A percentile compares a stretch with the other conserved stretches of the same genome.
Evolutionary conservation across 2,797 vertebrate genomes (phyloP).

Genomic region (Hirundo rustica): DNA sequence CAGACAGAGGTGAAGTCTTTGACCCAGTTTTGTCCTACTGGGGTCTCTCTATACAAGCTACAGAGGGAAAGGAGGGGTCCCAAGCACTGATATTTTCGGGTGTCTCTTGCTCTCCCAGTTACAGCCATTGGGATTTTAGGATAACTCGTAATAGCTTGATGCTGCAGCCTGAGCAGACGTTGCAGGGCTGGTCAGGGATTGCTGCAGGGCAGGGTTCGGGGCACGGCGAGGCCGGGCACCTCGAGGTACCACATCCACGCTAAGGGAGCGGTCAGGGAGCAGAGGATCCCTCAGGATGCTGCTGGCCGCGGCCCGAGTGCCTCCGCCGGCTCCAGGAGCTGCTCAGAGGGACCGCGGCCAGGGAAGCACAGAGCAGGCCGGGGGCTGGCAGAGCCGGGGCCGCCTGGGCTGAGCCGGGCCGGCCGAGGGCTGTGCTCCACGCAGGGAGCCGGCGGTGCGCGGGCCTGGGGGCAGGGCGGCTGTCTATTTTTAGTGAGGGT

Average conservation of each 20-base stretch:
- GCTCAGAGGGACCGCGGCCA: background rate
- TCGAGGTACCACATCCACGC: background rate
- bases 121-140: background rate
- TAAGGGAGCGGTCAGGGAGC: background rate
- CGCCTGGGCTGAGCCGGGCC: background rate
- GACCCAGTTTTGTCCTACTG: background rate
- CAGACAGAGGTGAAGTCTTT: constrained; percentile 30
- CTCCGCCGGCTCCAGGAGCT: constrained; percentile 19
- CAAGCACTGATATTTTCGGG: background rate
- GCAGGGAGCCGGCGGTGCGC: constrained; percentile 70
- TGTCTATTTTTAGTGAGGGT: constrained; percentile 82
- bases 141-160: accelerated
- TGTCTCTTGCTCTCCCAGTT: background rate
- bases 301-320: constrained; percentile 4
- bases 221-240: background rate
- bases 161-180: background rate
- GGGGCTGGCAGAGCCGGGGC: too few relatives aligned
- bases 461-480: constrained; percentile 72
- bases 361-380: background rate
- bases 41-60: background rate
- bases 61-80: background rate
- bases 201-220: background rate
- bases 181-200: background rate
- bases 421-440: background rate
- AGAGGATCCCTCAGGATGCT: background rate